Evolutionary conservation across 1,140 invertebrate species (phyloP).

Genomic region (Formica selysi): DNA sequence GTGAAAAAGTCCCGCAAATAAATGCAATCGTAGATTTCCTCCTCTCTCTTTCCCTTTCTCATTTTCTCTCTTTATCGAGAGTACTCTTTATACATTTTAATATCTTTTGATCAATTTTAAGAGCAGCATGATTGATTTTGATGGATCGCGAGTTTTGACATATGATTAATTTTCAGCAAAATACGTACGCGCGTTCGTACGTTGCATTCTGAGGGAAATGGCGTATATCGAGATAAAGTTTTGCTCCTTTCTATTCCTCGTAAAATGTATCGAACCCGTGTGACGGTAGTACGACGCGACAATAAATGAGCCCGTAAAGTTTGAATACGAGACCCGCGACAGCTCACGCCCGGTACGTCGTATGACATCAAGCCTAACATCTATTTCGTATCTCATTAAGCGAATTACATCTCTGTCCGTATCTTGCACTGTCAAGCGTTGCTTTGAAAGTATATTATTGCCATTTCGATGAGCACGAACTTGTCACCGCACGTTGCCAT

Average conservation of each 20-base stretch:
- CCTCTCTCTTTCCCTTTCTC: neutral
- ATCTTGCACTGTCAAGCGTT: constrained; percentile 12
- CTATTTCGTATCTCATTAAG: constrained; percentile 33
- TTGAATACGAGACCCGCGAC: constrained; percentile 29
- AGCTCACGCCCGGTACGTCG: constrained; percentile 44
- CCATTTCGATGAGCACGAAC: neutral
- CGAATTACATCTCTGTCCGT: constrained; percentile 22
- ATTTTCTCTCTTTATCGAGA: neutral
- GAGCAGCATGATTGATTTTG: constrained; percentile 9
- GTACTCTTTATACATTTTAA: neutral
- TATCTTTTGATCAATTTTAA: constrained; percentile 4
- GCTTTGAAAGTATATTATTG: constrained; percentile 4
- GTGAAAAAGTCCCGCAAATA: neutral
- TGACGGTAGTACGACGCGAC: neutral
- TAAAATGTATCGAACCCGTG: constrained; percentile 23
- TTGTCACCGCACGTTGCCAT: constrained; percentile 33
- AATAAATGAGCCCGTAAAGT: constrained; percentile 36
- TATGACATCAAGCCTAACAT: constrained; percentile 26
- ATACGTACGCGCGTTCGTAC: neutral
- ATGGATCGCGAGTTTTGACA: constrained; percentile 38
- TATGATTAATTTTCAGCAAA: constrained; percentile 41
- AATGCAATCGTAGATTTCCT: neutral
- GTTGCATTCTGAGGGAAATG: constrained; percentile 9
- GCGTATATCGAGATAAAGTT: constrained; percentile 3
- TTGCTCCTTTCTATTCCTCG: neutral